Percentiles rank a stretch among this genome's conserved stretches.
Evolutionary conservation across 2,113 vertebrate genomes (phyloP).

Genomic region (Struthio camelus): DNA sequence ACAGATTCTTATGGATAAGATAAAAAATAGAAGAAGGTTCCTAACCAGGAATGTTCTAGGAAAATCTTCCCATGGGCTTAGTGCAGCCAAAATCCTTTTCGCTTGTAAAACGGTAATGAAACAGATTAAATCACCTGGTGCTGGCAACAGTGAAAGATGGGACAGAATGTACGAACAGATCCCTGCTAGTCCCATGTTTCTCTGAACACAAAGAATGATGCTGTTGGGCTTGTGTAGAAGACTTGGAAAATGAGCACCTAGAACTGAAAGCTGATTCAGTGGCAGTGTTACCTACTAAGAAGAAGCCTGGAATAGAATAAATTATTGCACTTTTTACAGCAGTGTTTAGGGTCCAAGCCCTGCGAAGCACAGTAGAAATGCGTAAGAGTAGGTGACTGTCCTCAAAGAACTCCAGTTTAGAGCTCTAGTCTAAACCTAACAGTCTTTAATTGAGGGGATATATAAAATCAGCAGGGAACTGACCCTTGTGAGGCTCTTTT

Average conservation of each 20-base stretch:
- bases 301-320: neutral
- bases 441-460: accelerated
- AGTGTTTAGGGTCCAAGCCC: neutral
- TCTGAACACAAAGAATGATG: neutral
- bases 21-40: neutral
- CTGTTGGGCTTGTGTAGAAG: neutral
- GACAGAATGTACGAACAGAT: neutral
- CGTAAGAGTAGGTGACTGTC: neutral
- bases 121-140: neutral
- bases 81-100: neutral
- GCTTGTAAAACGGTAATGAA: neutral
- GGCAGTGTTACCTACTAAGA: neutral
- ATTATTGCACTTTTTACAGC: neutral
- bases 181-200: neutral
- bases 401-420: neutral
- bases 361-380: neutral
- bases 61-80: neutral
- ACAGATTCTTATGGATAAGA: neutral
- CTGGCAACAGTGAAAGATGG: neutral
- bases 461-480: neutral
- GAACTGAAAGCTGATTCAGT: neutral
- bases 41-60: neutral
- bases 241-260: neutral
- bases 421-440: neutral
- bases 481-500: neutral